A percentile compares a stretch with the other conserved stretches of the same genome.
Conservation (phyloP, 2,113 vertebrate species). For the Thinocorus orbignyianus region DNA sequence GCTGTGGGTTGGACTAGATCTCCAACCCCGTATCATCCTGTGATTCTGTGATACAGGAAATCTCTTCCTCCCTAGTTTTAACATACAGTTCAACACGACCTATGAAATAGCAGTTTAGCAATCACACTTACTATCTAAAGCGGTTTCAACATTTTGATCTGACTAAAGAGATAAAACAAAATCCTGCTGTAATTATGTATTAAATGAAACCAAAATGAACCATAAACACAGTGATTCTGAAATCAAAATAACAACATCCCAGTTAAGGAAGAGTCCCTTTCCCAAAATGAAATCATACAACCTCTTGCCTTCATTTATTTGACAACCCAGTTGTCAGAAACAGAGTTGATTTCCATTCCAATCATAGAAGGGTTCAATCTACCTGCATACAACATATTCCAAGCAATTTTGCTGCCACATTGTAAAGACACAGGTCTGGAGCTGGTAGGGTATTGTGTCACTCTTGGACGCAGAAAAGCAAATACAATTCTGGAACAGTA, state of each 20-base stretch:
- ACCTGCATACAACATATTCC: constrained; percentile 37
- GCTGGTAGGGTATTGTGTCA: background rate
- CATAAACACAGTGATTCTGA: background rate
- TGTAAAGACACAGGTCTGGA: background rate
- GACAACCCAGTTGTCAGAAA: constrained; percentile 21
- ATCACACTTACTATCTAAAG: background rate
- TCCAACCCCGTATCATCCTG: no score
- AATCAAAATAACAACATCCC: background rate
- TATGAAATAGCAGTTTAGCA: background rate
- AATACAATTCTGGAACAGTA: background rate
- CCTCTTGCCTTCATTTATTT: background rate
- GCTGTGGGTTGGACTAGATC: no score
- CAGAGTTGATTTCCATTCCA: constrained; percentile 29
- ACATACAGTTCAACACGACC: background rate
- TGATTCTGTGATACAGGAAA: background rate
- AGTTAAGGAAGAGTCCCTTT: background rate
- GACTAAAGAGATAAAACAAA: background rate
- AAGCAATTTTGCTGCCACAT: background rate
- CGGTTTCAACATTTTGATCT: background rate
- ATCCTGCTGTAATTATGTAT: background rate
- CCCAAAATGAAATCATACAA: constrained; percentile 34
- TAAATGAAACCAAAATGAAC: background rate
- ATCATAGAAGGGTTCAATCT: constrained; percentile 77
- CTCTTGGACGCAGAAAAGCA: background rate
- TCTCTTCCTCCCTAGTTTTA: background rate